Conservation (phyloP, 1,140 invertebrate species). For the Hetaerina americana region DNA sequence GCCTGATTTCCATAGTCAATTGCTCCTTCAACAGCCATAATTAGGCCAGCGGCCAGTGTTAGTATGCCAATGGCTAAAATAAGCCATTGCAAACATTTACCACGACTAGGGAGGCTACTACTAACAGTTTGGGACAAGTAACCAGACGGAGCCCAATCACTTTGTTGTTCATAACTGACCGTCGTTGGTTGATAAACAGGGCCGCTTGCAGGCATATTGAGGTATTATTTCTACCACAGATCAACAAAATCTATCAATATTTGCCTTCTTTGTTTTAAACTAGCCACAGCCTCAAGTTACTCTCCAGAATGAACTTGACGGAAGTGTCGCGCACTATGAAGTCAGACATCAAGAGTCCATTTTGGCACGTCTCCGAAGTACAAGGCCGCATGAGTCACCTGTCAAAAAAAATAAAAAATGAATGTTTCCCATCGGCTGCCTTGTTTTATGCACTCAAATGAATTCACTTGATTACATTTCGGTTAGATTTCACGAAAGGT, state of each 20-base stretch:
- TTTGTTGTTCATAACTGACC: constrained; percentile 48
- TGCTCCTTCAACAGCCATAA: constrained; percentile 21
- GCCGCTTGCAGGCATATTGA: constrained; percentile 40
- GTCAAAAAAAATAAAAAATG: not conserved
- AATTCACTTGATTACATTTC: too few relatives aligned
- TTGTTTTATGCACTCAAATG: too few relatives aligned
- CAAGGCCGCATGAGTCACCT: not conserved
- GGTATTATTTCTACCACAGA: too few relatives aligned
- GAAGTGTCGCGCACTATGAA: too few relatives aligned
- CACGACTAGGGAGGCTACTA: constrained; percentile 29
- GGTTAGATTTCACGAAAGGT: too few relatives aligned
- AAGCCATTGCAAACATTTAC: constrained; percentile 27
- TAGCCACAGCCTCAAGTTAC: too few relatives aligned
- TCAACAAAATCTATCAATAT: too few relatives aligned
- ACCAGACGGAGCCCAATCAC: constrained; percentile 37
- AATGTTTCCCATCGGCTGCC: too few relatives aligned
- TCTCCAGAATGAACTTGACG: too few relatives aligned
- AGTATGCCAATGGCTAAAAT: constrained; percentile 15
- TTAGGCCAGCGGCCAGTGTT: constrained; percentile 20
- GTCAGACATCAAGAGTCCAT: not conserved
- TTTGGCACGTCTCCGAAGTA: not conserved
- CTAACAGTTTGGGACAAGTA: constrained; percentile 40
- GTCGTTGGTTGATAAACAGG: constrained; percentile 57
- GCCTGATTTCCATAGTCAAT: constrained; percentile 12
- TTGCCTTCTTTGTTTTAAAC: too few relatives aligned